A percentile compares a stretch with the other conserved stretches of the same genome.
phyloP scores from a whole-genome alignment of 1,140 invertebrate species.

The Zaprionus nigranus region DNA sequence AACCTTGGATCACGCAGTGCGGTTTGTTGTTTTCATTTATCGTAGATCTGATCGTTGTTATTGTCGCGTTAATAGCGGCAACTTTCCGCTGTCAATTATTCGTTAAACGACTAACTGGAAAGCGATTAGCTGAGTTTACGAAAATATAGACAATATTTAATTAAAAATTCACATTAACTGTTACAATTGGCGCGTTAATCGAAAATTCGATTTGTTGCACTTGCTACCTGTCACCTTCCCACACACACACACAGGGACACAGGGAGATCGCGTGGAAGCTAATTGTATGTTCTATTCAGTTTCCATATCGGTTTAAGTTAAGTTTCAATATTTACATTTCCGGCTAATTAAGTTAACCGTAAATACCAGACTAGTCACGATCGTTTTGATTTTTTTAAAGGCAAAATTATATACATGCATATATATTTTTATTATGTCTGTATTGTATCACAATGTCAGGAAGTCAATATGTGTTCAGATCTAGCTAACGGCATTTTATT shows the following conservation, averaged over 20 bases:
- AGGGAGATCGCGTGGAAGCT: conserved; percentile 41
- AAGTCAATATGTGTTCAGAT: conserved; percentile 37
- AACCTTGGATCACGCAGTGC: conserved; percentile 32
- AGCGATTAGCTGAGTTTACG: conserved; percentile 30
- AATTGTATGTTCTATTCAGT: conserved; percentile 37
- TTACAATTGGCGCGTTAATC: conserved; percentile 44
- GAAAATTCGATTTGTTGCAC: conserved; percentile 29
- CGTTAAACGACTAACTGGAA: conserved; percentile 14
- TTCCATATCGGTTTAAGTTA: conserved; percentile 22
- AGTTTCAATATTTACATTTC: conserved; percentile 55
- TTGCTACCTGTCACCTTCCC: conserved; percentile 26
- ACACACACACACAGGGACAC: not conserved
- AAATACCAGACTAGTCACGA: conserved; percentile 49
- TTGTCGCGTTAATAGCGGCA: conserved; percentile 28
- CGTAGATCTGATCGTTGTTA: conserved; percentile 6
- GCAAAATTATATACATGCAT: conserved; percentile 29
- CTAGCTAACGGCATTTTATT: conserved; percentile 24
- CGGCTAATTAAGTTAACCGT: conserved; percentile 63
- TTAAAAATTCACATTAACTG: conserved; percentile 47
- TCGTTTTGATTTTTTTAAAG: conserved; percentile 29
- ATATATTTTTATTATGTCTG: conserved; percentile 14
- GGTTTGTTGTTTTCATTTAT: conserved; percentile 9
- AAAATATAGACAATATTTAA: conserved; percentile 43
- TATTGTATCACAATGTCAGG: conserved; percentile 31
- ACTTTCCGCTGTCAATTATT: conserved; percentile 55